Base-by-base conservation (phyloP, 2,888 invertebrate species). In the Ypsolopha sequella region DNA sequence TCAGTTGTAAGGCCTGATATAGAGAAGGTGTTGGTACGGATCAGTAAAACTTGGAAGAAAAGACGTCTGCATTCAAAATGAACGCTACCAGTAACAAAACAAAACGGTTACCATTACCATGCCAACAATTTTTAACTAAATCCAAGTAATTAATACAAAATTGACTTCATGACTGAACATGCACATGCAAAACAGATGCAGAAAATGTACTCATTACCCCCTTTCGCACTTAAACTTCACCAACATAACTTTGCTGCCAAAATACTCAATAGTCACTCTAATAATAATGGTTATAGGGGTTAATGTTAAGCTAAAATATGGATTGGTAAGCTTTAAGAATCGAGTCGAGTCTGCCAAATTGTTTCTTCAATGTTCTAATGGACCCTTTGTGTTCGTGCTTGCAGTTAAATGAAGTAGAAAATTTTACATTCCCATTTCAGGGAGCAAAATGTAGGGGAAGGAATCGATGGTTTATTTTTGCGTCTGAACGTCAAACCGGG, bases 321-420 rank as follows among this genome's bases (percentile, higher is more conserved):
- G 44, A 51, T 52, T 48, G 43, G 53, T 48, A 52, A 53, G 51
- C 50, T 47, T 49, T 39, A 53, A 54, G 47, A 14, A 47, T 50
- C 47, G 51, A 24, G 24, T 24, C 24, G 49, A 51, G 50, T 56
- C 58, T 63, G 67, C 69, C 69, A 69, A 70, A 70, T 70, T 68
- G 66, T 69, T 69, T 70, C 64, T 62, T 60, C 63, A 63, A 68
- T 61, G 64, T 65, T 64, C 66, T 68, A 70, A 70, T 69, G 64
- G 65, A 53, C 52, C 52, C 57, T 59, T 58, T 43, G 46, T 52
- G 56, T 56, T 52, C 63, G 61, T 59, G 59, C 65, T 60, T 63
- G 46, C 56, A 60, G 58, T 55, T 54, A 64, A 70, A 70, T 68
- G 65, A 67, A 64, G 63, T 58, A 57, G 60, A 66, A 66, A 56